Base-by-base conservation (phyloP, 2,113 vertebrate species). In the Zonotrichia leucophrys region DNA sequence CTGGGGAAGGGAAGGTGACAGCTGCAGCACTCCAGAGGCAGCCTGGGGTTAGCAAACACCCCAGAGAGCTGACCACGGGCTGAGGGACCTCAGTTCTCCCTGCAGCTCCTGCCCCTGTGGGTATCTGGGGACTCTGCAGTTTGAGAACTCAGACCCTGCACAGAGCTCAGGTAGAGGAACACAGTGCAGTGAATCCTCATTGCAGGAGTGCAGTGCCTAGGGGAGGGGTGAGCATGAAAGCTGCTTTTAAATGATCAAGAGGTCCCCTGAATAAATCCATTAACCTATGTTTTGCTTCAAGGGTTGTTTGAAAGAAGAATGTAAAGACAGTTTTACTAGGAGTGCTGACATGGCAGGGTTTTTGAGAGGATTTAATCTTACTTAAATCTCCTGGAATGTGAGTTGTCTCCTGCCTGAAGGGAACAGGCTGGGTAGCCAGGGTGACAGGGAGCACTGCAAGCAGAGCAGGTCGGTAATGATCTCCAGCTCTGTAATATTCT, bases 261-360 rank as follows among this genome's bases (percentile, higher is more conserved):
- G 69, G 55, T 83, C 59, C 81, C 41, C 42, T 78, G 70, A 92
- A 85, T 69, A 89, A 74, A 89, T 86, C 66, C 12, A 4, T 91
- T 91, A 67, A 90, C 79, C 83, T 78, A 0, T n/a, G 8, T 83
- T 85, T 94, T 67, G 62, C 68, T 91, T 66, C 1, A 0, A 75
- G 49, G 75, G 68, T 81, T 87, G 64, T 94, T 94, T 46, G 76
- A 78, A 92, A 94, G 73, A 67, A 49, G 64, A 77, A 44, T n/a
- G 25, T 91, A 91, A 89, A 94, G 79, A 66, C 19, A 41, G 42
- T 89, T 91, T 91, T 90, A 58, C 66, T 33, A 41, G 55, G 35
- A 85, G 50, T 69, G 59, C 63, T 94, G 87, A 84, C 69, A 59
- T 1, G 5, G 76, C 39, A 78, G 66, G 30, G 56, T 11, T 92